These are phyloP conservation scores for Pogoniulus pusillus DNA, from an alignment of 2,797 vertebrate genomes.

Conservation along the genomic window DNA sequence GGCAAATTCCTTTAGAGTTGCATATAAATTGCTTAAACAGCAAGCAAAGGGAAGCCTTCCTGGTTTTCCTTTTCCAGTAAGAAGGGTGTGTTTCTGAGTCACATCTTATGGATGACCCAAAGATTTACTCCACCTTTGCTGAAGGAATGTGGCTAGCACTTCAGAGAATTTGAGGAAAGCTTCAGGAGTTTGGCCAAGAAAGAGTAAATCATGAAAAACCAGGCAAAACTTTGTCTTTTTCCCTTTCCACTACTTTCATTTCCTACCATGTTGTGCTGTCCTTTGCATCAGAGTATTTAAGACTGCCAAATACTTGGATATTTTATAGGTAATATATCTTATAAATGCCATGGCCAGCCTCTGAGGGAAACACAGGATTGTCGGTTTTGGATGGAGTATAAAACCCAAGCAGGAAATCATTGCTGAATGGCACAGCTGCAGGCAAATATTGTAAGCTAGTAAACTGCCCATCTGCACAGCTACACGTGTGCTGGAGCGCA, in stretches of 20 bases:
- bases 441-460: constrained; percentile 63
- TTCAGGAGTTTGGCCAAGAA: constrained; percentile 34
- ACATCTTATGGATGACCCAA: constrained; percentile 33
- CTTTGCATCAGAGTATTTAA: constrained; percentile 56
- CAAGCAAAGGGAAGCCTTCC: constrained; percentile 19
- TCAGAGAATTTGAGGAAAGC: constrained; percentile 49
- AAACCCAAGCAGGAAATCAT: constrained; percentile 70
- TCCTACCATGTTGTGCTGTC: constrained; percentile 62
- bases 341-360: constrained; percentile 68
- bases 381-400: constrained; percentile 71
- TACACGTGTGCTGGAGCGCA: constrained; percentile 47
- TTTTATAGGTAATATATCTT: constrained; percentile 73
- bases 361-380: constrained; percentile 66
- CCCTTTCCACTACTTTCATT: constrained; percentile 47
- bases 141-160: constrained; percentile 37
- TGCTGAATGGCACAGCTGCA: constrained; percentile 73
- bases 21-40: constrained; percentile 25
- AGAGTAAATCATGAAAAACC: constrained; percentile 44
- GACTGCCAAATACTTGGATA: constrained; percentile 65
- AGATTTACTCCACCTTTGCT: constrained; percentile 33
- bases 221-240: constrained; percentile 31
- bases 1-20: constrained; percentile 13
- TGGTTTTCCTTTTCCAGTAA: constrained; percentile 41
- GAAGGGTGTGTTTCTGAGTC: constrained; percentile 29
- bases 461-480: constrained; percentile 68